Conservation (phyloP, 2,797 vertebrate genomes). For the Anas georgica region DNA sequence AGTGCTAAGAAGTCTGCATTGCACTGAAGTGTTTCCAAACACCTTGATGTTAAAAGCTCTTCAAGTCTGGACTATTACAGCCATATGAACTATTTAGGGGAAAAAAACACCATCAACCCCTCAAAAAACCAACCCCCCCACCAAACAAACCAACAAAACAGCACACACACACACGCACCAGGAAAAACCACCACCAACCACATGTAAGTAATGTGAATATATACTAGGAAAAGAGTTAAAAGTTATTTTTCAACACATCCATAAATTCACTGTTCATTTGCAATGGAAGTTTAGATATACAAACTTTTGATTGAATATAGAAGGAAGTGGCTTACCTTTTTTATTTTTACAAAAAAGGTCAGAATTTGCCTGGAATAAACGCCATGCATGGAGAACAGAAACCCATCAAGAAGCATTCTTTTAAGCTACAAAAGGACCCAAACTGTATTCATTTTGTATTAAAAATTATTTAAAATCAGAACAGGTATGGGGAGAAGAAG, state of each 20-base stretch:
- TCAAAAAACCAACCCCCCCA: background rate
- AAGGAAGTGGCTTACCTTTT: background rate
- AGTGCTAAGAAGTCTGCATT: background rate
- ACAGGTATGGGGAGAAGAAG: accelerated
- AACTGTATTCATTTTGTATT: background rate
- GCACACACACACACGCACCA: background rate
- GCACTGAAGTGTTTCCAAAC: accelerated
- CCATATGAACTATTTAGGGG: background rate
- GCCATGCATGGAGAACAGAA: background rate
- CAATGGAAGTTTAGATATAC: background rate
- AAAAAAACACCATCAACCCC: background rate
- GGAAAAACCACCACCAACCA: background rate
- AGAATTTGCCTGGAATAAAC: background rate
- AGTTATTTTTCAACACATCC: background rate
- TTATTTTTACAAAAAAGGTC: background rate
- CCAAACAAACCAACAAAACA: background rate
- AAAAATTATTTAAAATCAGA: background rate
- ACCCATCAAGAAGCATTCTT: accelerated
- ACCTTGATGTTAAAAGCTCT: background rate
- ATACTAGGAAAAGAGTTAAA: background rate
- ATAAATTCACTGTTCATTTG: background rate
- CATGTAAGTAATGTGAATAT: accelerated
- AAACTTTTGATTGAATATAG: background rate
- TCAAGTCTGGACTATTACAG: background rate
- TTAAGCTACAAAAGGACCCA: background rate